Base-by-base conservation (phyloP, 1,140 invertebrate genomes). In the Whitmania pigra region DNA sequence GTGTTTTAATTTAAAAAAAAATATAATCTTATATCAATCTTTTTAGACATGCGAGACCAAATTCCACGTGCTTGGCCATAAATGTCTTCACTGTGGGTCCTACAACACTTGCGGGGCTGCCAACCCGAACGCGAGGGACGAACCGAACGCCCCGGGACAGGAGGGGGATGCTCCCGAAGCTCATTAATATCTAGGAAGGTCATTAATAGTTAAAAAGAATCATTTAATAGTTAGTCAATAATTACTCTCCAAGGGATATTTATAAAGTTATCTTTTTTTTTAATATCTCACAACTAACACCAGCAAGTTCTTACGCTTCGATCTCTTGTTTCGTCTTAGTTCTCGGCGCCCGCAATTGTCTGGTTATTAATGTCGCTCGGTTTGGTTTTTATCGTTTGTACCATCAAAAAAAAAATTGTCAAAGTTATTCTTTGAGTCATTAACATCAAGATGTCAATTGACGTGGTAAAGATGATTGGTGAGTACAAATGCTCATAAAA, bases 41-140 rank as follows among this genome's bases (percentile, higher is more conserved):
- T 49, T 60, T 9, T 4, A 29, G 27, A 22, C 63, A 31, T 55
- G 13, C 3, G n/a, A 54, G 29, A 72, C 49, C 17, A 22, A 36
- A 77, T 92, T 91, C 80, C 90, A 93, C 79, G 88, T 92, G 43
- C 86, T 92, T 55, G 91, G 90, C 13, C 82, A 91, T 53, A 93
- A 92, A 79, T 93, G 91, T 82, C 81, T 85, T 53, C 85, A 88
- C 76, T 93, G 91, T 78, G 90, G 90, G 3, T 90, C 89, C 7
- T 93, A 92, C 78, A 93, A 93, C 78, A 92, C 91, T 2, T 75
- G 75, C 68, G 53, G 75, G 43, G 66, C 73, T 7, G 31, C 22
- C 7, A 71, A 73, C 11, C 67, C 43, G 43, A 93, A 93, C 78
- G 92, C 90, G 13, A 73, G 73, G 67, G 53, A 74, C 7, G 68